A percentile compares a stretch with the other conserved stretches of the same genome.
phyloP scores from a whole-genome alignment of 2,888 invertebrate species.

The Noctua janthina region DNA sequence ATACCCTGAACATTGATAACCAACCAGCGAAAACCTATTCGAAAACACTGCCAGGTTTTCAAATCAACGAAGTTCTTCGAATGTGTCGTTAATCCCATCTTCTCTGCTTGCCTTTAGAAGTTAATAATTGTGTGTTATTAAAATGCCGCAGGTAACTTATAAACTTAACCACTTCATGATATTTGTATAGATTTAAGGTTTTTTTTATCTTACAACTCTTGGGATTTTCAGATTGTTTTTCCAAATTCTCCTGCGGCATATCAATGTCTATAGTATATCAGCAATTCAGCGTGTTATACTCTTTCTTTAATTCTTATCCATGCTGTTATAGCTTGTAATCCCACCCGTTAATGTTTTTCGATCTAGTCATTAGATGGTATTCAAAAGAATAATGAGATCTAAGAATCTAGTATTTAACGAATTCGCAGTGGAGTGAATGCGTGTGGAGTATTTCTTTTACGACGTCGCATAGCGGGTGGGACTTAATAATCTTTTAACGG shows the following conservation, averaged over 20 bases:
- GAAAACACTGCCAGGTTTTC: constrained; percentile 36
- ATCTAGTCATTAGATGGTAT: too few relatives aligned
- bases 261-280: background rate
- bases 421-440: too few relatives aligned
- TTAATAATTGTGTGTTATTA: constrained; percentile 19
- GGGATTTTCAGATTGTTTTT: background rate
- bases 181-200: background rate
- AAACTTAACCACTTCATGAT: background rate
- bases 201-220: background rate
- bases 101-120: constrained; percentile 47
- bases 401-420: too few relatives aligned
- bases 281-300: too few relatives aligned
- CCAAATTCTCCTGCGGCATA: background rate
- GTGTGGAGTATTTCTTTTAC: background rate
- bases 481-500: too few relatives aligned
- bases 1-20: constrained; percentile 4
- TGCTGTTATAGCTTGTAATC: too few relatives aligned
- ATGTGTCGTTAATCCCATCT: background rate
- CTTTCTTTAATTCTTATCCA: too few relatives aligned
- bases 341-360: too few relatives aligned
- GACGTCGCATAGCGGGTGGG: background rate
- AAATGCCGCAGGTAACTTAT: constrained; percentile 40
- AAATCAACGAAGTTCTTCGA: background rate
- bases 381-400: too few relatives aligned
- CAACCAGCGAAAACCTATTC: constrained; percentile 46